A percentile compares a stretch with the other conserved stretches of the same genome.
phyloP scores from a whole-genome alignment of 2,113 vertebrate genomes.

The Synchiropus splendidus region DNA sequence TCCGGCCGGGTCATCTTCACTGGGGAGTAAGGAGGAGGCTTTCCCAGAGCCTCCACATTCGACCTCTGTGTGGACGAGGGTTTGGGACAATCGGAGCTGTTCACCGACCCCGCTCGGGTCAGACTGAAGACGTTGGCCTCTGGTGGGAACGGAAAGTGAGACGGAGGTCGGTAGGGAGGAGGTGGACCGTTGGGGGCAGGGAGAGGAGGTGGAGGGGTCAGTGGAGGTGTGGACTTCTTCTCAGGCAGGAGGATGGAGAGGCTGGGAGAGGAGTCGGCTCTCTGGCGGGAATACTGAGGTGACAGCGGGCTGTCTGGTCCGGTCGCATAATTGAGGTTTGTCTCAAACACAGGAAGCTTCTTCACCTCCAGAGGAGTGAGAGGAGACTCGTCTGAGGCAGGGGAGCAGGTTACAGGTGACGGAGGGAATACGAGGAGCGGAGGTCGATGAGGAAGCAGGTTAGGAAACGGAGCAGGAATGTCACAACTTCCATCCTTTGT shows the following conservation, averaged over 20 bases:
- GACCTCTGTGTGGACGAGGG: constrained; percentile 52
- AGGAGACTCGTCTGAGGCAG: constrained; percentile 91
- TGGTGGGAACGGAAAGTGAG: constrained; percentile 79
- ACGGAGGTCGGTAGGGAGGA: constrained; percentile 72
- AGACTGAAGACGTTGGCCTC: constrained; percentile 65
- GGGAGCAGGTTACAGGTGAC: constrained; percentile 86
- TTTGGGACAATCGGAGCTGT: constrained; percentile 65
- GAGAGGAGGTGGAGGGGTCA: constrained; percentile 73
- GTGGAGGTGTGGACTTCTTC: constrained; percentile 76
- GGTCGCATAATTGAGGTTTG: constrained; percentile 80
- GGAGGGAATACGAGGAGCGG: constrained; percentile 91
- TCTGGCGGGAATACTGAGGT: constrained; percentile 76
- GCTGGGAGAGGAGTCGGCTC: constrained; percentile 77
- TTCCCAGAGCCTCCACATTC: constrained; percentile 59
- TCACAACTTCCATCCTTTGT: constrained; percentile 70
- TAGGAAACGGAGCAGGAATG: constrained; percentile 92
- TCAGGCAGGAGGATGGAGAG: constrained; percentile 70
- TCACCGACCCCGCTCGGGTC: constrained; percentile 56
- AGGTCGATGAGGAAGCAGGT: constrained; percentile 86
- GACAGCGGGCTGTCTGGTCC: constrained; percentile 80
- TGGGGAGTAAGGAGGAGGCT: constrained; percentile 73
- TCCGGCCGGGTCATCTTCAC: constrained; percentile 71
- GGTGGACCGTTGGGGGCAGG: constrained; percentile 54
- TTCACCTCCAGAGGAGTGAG: constrained; percentile 92
- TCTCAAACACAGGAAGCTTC: constrained; percentile 88